Evolutionary conservation across 2,888 invertebrate genomes (phyloP), one percentile per base, ranked within the genome.

Genomic region (Leptopilina syphax): DNA sequence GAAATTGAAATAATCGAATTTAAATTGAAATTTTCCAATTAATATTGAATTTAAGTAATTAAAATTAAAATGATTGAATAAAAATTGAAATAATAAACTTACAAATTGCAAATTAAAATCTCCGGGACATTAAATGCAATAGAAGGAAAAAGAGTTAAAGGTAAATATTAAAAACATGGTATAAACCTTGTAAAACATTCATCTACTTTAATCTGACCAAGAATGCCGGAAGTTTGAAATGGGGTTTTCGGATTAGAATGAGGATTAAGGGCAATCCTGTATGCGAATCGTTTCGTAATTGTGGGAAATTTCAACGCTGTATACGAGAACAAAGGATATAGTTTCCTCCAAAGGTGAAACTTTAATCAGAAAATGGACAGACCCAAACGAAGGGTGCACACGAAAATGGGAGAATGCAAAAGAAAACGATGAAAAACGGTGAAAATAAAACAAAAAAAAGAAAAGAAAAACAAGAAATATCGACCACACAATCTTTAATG

Each of bases 221-320:
- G n/a, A 27, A 54, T 13, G 12, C 8, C 27, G 54, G 27, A 70
- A 47, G 54, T 24, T 6, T 54, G 27, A 54, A 54, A 70, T 70
- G 27, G 70, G 54, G n/a, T 60, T 60, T 60, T 60, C 12, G 18
- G 60, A 57, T 70, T 27, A 54, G 50, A 70, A 27, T 24, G 70
- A 50, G 27, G 54, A 70, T 57, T 34, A 27, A 9, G 54, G 70
- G 54, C 27, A 57, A 70, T 57, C 54, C 70, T 13, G n/a, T 57
- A 70, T 54, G 50, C 54, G 54, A 70, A 70, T 70, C 70, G 70
- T 27, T 70, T 70, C 27, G 70, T 70, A 34, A 70, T 70, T 70
- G 70, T 27, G 54, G 54, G 34, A 34, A 70, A 54, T 70, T 70
- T 70, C 24, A 57, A 27, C 34, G 54, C 34, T 50, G 34, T 57